phyloP scores from a whole-genome alignment of 2,113 vertebrate species.

The Mustela nigripes region DNA sequence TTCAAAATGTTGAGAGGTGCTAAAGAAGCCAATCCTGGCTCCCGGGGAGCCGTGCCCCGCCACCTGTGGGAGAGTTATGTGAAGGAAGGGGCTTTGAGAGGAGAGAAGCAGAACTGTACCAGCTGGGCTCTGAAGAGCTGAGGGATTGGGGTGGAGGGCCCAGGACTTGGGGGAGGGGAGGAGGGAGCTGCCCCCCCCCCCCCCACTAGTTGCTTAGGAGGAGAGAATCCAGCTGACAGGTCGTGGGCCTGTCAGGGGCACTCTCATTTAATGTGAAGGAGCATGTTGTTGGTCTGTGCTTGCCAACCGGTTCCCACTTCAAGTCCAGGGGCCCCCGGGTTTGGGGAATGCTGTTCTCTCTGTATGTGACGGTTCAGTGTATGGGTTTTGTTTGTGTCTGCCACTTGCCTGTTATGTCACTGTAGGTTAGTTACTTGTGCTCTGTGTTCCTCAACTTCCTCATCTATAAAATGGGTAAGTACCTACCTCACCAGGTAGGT shows the following conservation, averaged over 20 bases:
- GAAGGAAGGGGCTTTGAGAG: background rate
- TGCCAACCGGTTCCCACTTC: background rate
- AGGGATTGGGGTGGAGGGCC: no score
- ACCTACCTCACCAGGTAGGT: background rate
- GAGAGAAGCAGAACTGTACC: background rate
- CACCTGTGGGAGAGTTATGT: background rate
- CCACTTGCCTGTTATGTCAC: background rate
- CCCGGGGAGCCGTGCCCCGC: background rate
- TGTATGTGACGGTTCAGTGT: fast-evolving
- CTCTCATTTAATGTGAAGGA: background rate
- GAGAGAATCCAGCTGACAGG: background rate
- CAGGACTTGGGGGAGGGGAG: fast-evolving
- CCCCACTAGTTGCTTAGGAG: no score
- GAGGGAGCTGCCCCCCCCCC: background rate
- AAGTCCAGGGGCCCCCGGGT: background rate
- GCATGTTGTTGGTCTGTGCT: background rate
- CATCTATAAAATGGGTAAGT: background rate
- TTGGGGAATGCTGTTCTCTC: background rate
- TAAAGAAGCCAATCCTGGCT: background rate
- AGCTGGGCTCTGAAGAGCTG: background rate
- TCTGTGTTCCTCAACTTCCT: background rate
- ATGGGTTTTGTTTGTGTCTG: background rate
- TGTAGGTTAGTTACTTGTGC: background rate
- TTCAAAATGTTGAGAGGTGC: background rate
- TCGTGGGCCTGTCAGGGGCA: no score